Evolutionary conservation across 2,888 invertebrate species (phyloP).

Genomic region (Hanleya hanleyi): DNA sequence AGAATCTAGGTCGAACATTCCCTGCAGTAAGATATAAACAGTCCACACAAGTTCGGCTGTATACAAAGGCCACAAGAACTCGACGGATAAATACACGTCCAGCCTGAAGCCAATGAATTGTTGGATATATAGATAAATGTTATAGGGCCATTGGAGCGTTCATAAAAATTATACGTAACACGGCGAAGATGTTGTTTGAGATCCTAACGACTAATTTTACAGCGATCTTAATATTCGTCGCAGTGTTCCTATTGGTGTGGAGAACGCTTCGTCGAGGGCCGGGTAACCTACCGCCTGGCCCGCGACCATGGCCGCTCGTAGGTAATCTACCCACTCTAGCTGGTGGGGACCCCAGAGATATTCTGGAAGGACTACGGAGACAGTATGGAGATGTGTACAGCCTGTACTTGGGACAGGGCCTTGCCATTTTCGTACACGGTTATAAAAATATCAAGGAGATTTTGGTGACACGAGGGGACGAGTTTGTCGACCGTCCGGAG

Average conservation of each 20-base stretch:
- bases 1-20: too few relatives aligned
- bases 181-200: not conserved
- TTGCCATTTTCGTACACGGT: slow-evolving; percentile 38
- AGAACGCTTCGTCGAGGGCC: not conserved
- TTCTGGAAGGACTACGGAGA: slow-evolving; percentile 11
- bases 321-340: not conserved
- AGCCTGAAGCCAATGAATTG: too few relatives aligned
- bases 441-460: slow-evolving; percentile 37
- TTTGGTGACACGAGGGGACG: slow-evolving; percentile 34
- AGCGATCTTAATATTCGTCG: not conserved
- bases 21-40: too few relatives aligned
- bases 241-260: not conserved
- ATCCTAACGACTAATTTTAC: not conserved
- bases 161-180: too few relatives aligned
- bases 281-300: not conserved
- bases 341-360: not conserved
- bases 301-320: not conserved
- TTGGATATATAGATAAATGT: too few relatives aligned
- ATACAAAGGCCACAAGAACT: too few relatives aligned
- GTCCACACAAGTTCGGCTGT: too few relatives aligned
- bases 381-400: slow-evolving; percentile 40
- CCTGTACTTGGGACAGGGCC: slow-evolving; percentile 36
- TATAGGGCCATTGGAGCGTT: too few relatives aligned
- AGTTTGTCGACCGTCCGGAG: slow-evolving; percentile 39
- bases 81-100: too few relatives aligned